A percentile compares a stretch with the other conserved stretches of the same genome.
phyloP scores from a whole-genome alignment of 1,140 invertebrate species.

The Arion vulgaris region DNA sequence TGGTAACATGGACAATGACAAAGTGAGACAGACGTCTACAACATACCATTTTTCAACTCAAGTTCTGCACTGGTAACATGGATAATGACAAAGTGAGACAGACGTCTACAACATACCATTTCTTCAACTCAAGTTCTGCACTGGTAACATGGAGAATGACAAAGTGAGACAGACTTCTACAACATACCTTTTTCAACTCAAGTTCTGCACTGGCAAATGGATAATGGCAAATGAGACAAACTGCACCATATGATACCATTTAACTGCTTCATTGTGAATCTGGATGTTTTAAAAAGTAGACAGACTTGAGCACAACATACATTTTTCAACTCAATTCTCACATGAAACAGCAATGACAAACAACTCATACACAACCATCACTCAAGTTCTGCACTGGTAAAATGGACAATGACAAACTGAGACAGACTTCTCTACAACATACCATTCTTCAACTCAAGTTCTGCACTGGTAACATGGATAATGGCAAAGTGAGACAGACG shows the following conservation, averaged over 20 bases:
- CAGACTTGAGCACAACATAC: no score
- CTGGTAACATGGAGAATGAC: constrained; percentile 26
- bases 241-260: constrained; percentile 11
- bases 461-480: no score
- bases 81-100: constrained; percentile 15
- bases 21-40: no score
- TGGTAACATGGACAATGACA: constrained; percentile 30
- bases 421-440: constrained; percentile 9
- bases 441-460: no score
- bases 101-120: constrained; percentile 11
- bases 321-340: no score
- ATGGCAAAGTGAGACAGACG: no score
- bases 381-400: no score
- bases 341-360: no score
- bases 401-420: no score
- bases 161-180: constrained; percentile 15
- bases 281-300: constrained; percentile 25
- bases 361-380: not conserved
- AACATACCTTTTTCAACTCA: constrained; percentile 29
- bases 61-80: no score
- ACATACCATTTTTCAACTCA: no score
- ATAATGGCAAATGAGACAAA: no score
- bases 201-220: constrained; percentile 32
- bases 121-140: constrained; percentile 31
- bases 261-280: constrained; percentile 14